Evolutionary conservation across 2,113 vertebrate species (phyloP).

Genomic region (Cyrtonyx montezumae): DNA sequence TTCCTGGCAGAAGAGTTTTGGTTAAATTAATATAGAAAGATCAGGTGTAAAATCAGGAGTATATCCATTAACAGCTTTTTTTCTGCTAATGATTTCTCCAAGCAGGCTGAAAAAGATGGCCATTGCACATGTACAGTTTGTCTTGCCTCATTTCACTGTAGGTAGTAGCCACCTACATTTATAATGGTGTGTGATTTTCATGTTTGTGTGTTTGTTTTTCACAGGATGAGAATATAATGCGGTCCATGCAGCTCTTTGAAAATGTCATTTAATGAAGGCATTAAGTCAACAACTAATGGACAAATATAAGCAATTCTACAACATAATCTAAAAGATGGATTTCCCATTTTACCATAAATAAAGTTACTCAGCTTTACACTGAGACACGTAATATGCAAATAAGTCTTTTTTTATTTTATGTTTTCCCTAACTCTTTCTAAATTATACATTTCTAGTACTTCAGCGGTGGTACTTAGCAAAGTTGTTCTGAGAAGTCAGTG

Average conservation of each 20-base stretch:
- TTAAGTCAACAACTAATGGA: conserved; percentile 58
- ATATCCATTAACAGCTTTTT: not conserved
- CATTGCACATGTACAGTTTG: not conserved
- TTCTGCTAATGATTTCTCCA: not conserved
- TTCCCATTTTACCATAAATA: conserved; percentile 80
- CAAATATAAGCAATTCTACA: conserved; percentile 63
- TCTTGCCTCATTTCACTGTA: not conserved
- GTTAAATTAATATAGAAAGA: not conserved
- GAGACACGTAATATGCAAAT: conserved; percentile 82
- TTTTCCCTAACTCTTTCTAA: conserved; percentile 12
- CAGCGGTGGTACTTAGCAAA: conserved; percentile 14
- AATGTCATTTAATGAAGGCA: conserved; percentile 91
- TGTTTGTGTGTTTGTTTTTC: conserved; percentile 30
- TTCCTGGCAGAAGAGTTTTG: not conserved
- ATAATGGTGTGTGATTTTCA: conserved; percentile 7
- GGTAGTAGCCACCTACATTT: not conserved
- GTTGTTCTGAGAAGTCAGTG: conserved; percentile 25
- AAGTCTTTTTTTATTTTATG: conserved; percentile 68
- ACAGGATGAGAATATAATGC: conserved; percentile 99
- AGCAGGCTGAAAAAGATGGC: not conserved
- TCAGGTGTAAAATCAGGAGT: not conserved
- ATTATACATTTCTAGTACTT: conserved; percentile 43
- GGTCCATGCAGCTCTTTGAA: conserved; percentile 99
- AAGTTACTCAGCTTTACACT: conserved; percentile 80
- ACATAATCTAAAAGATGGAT: conserved; percentile 68